These are phyloP conservation scores for Macrotrachela quadricornifera DNA, from an alignment of 1,140 invertebrate species.

Conservation along the genomic window DNA sequence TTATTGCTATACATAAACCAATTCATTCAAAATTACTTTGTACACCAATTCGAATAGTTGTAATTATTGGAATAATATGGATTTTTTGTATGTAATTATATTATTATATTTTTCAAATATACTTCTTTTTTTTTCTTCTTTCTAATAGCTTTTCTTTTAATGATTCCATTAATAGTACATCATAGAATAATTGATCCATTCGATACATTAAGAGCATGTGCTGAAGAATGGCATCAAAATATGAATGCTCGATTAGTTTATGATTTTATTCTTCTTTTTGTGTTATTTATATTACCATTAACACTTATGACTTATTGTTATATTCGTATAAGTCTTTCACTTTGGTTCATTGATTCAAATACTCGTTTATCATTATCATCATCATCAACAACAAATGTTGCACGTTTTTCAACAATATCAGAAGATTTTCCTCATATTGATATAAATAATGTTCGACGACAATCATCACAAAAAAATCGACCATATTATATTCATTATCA, in stretches of 20 bases:
- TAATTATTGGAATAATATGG: neutral
- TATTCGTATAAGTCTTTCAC: neutral
- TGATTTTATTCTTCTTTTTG: neutral
- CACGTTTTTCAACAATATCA: no score
- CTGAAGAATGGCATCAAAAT: conserved; percentile 1
- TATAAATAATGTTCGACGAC: no score
- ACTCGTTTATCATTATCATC: neutral
- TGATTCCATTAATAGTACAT: conserved; percentile 2
- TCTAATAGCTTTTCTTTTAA: neutral
- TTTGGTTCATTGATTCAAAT: conserved; percentile 3
- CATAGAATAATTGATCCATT: neutral
- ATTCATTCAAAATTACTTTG: conserved; percentile 3
- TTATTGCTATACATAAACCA: conserved; percentile 5
- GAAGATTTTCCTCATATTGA: no score
- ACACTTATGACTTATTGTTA: conserved; percentile 4
- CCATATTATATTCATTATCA: no score
- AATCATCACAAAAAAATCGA: no score
- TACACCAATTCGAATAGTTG: neutral
- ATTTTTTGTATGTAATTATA: neutral
- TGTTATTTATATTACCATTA: conserved; percentile 5
- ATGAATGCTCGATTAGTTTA: conserved; percentile 1
- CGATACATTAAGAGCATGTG: conserved; percentile 1
- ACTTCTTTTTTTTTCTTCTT: conserved; percentile 1
- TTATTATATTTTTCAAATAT: neutral
- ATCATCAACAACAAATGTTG: no score